Base-by-base conservation (phyloP, 2,113 vertebrate genomes). In the Tragelaphus strepsiceros region DNA sequence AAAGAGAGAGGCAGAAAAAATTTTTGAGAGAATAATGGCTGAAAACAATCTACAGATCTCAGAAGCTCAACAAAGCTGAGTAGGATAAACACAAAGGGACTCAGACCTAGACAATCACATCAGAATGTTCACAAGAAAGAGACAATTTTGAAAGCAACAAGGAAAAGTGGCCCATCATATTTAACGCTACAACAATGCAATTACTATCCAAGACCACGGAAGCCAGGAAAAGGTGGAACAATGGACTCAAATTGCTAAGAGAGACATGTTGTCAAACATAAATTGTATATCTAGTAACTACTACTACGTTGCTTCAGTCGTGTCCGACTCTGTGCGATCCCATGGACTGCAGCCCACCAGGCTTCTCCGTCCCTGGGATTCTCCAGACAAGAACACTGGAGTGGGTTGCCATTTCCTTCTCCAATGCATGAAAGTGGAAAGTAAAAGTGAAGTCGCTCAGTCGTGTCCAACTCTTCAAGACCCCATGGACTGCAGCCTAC, bases 141-240 rank as follows among this genome's bases (percentile, higher is more conserved):
- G 35, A 17, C 46, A 2, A 5, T 1, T 26, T 9, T 12, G n/a
- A 46, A 46, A 82, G 74, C 10, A 28, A 8, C 39, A 6, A 35
- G 61, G 51, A 21, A 6, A 15, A 10, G 0, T 0, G 30, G 13
- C 14, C 46, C 6, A 2, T 6, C 43, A 5, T 28, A 19, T 9
- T 2, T 0, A 15, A 54, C 2, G 35, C 30, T 8, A 7, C 19
- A 2, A 14, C 28, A 5, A 1, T 1, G 7, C 24, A 3, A 1
- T 26, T 1, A 2, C 26, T 24, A 13, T 0, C 54, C 0, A 3
- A 30, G 3, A 11, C 26, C 84, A 6, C 0, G 10, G 49, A 24
- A 1, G 15, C 61, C 1, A 0, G 22, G 30, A 51, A 30, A 24
- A 2, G 4, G 19, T 0, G 17, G 16, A 15, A 11, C 8, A 16